A percentile compares a stretch with the other conserved stretches of the same genome.
Conservation (phyloP, 1,140 invertebrate genomes). For the Ceratosolen fusciceps region DNA sequence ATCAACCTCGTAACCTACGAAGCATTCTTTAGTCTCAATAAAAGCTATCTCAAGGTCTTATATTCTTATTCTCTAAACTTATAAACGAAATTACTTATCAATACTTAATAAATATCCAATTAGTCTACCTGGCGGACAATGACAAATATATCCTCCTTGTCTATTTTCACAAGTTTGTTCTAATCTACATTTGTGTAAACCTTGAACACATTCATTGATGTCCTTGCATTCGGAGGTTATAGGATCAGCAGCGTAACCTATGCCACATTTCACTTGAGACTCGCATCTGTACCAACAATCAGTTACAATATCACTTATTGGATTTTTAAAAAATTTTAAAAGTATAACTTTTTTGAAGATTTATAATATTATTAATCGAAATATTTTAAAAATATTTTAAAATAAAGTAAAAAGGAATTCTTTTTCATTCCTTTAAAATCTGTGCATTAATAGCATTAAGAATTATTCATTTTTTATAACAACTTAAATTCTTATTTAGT, state of each 20-base stretch:
- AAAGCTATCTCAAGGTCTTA: too few relatives aligned
- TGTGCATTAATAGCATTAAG: too few relatives aligned
- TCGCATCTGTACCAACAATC: slow-evolving; percentile 65
- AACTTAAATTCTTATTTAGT: too few relatives aligned
- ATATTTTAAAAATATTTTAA: not conserved
- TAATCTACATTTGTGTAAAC: slow-evolving; percentile 77
- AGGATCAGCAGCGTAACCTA: slow-evolving; percentile 78
- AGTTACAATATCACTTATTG: not conserved
- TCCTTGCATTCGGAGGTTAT: slow-evolving; percentile 72
- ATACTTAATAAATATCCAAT: not conserved
- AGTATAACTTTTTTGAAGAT: too few relatives aligned
- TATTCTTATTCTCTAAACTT: not conserved
- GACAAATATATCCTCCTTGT: slow-evolving; percentile 81
- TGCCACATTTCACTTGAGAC: slow-evolving; percentile 78
- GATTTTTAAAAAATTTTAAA: too few relatives aligned
- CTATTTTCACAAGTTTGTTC: slow-evolving; percentile 84
- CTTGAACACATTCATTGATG: slow-evolving; percentile 80
- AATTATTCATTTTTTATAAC: too few relatives aligned
- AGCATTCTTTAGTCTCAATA: not conserved
- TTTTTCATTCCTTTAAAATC: too few relatives aligned
- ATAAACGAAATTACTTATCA: not conserved
- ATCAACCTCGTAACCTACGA: slow-evolving; percentile 54
- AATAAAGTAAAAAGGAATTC: too few relatives aligned
- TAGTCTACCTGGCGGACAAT: slow-evolving; percentile 75
- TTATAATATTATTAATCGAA: too few relatives aligned